Base-by-base conservation (phyloP, 2,888 invertebrate species). In the Hemistola chrysoprasaria region DNA sequence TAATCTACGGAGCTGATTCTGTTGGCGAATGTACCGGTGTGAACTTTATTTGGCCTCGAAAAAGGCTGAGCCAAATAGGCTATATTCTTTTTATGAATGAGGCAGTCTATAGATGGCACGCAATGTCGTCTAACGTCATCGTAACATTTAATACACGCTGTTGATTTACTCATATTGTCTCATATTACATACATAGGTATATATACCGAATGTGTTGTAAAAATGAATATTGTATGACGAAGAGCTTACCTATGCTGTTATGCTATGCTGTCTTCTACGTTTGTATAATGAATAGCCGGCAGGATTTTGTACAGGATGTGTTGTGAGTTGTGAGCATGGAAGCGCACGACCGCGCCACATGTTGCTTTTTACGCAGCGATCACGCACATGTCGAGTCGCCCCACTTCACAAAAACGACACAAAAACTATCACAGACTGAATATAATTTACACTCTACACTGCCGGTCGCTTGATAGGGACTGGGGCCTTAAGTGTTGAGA, bases 311-410 rank as follows among this genome's bases (percentile, higher is more conserved):
- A 58, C 70, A 73, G 74, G 75, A 74, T 72, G 69, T 60, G 56
- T 47, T 47, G 53, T 44, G 51, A 46, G 56, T 47, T 47, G 53
- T 44, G 51, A 46, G 58, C 51, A 55, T 48, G 55, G 53, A 53
- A 49, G 40, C 34, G 46, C 32, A 37, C 34, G 30, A 26, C 23
- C 50, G 50, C 56, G 51, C 64, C 75, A 76, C 70, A 74, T 76
- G 76, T 65, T 62, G 58, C 59, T 68, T 71, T 73, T 71, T 73
- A 64, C 53, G 53, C 50, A 54, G 41, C 55, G 34, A 53, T 40
- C 56, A 53, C 55, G 47, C 76, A 75, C 63, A 74, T 75, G 75
- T 65, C 52, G 55, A 74, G 75, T 65, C 52, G 55, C 36, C 47
- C 37, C 37, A 28, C 40, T 47, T 47, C 46, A 38, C 54, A 59